Evolutionary conservation across 2,888 invertebrate genomes (phyloP), one percentile per base, ranked within the genome.

Genomic region (Mythimna loreyi): DNA sequence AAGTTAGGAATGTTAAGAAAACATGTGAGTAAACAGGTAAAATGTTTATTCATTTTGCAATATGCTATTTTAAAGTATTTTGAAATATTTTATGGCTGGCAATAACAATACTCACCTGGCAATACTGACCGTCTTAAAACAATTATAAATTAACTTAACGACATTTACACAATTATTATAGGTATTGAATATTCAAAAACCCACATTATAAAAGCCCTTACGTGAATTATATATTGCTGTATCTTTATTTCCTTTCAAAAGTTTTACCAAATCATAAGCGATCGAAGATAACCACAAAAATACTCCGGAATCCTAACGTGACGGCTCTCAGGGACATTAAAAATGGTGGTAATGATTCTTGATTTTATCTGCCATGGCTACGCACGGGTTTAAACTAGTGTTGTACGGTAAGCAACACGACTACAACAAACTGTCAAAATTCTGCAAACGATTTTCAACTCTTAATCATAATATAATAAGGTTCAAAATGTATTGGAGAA

Each of bases 321-420:
- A 85, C 76, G 70, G 70, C 78, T 64, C 72, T 80, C 73, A 77
- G 80, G 72, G 78, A 84, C 80, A 82, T 81, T 85, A 81, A 76
- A 75, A 76, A 83, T 82, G 70, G 82, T 83, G 68, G 72, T 83
- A 83, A 82, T 80, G 83, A 81, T 76, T 78, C 81, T 75, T 80
- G 86, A 87, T 88, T 76, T 83, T 85, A 87, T 88, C 87, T 82
- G 61, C 69, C 68, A 76, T 75, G 70, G 74, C 79, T 80, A 80
- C 84, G 85, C 83, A 86, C 75, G 81, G 87, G 82, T 58, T 80
- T 80, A 69, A 50, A 60, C 57, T 61, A 53, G 25, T 53, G 61
- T 43, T 50, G 25, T 55, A 59, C 28, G n/a, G n/a, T n/a, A n/a
- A n/a, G n/a, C n/a, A n/a, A n/a, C n/a, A n/a, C n/a, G n/a, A n/a